A percentile compares a stretch with the other conserved stretches of the same genome.
Conservation (phyloP, 2,113 vertebrate species). For the Eonycteris spelaea region DNA sequence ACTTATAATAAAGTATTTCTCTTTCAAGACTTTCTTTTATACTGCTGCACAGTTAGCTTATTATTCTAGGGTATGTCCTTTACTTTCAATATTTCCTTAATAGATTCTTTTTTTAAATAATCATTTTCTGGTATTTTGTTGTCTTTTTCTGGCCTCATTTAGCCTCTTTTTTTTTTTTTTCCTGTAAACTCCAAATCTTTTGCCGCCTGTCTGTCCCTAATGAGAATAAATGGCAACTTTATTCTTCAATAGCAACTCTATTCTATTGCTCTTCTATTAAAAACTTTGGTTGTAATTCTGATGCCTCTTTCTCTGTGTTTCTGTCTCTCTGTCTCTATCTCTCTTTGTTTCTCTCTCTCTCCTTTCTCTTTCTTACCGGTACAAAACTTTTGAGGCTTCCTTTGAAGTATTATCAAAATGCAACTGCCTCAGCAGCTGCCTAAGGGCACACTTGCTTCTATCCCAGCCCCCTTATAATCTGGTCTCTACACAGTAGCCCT, state of each 20-base stretch:
- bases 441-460: not conserved
- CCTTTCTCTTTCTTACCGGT: not conserved
- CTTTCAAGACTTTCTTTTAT: not conserved
- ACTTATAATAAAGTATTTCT: not conserved
- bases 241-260: not conserved
- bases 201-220: not conserved
- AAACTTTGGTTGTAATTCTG: not conserved
- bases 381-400: not conserved
- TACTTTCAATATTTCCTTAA: not conserved
- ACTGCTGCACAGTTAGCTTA: not conserved
- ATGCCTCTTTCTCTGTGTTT: not conserved
- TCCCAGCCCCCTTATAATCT: not conserved
- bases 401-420: not conserved
- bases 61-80: not conserved
- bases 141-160: not conserved
- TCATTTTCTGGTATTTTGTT: not conserved
- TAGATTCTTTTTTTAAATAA: not conserved
- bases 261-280: not conserved
- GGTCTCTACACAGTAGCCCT: not conserved
- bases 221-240: not conserved
- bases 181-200: not conserved
- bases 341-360: not conserved
- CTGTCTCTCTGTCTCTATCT: not conserved
- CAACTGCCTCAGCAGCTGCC: not conserved
- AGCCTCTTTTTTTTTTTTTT: no score